Percentiles rank a stretch among this genome's conserved stretches.
These are phyloP conservation scores for Lerista edwardsae DNA, from an alignment of 2,797 vertebrate genomes.

Conservation along the genomic window DNA sequence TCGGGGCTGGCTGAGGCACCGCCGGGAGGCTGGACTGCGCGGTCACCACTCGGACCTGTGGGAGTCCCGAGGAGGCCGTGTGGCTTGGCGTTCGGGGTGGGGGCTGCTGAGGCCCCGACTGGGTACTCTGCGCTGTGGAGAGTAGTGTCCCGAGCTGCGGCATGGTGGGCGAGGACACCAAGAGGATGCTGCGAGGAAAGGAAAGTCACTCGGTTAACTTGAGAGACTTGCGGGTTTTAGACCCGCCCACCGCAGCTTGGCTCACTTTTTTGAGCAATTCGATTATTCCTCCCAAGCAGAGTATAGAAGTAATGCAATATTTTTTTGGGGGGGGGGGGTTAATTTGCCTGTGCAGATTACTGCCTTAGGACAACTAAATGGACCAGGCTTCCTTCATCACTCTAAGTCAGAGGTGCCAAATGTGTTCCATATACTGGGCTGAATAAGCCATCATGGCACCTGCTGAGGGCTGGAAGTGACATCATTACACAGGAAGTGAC, in stretches of 20 bases:
- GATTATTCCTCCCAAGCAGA: too few relatives aligned
- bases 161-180: slow-evolving; percentile 92
- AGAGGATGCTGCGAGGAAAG: slow-evolving; percentile 81
- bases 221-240: background rate
- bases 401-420: too few relatives aligned
- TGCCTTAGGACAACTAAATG: background rate
- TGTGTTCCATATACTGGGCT: too few relatives aligned
- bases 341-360: background rate
- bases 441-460: too few relatives aligned
- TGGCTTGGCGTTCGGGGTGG: slow-evolving; percentile 82
- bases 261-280: too few relatives aligned
- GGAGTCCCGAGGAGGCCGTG: slow-evolving; percentile 81
- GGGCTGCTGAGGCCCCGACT: slow-evolving; percentile 77
- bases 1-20: slow-evolving; percentile 80
- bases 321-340: background rate
- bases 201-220: background rate
- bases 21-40: slow-evolving; percentile 83
- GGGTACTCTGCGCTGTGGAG: slow-evolving; percentile 81
- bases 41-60: slow-evolving; percentile 92
- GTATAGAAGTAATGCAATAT: too few relatives aligned
- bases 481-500: too few relatives aligned
- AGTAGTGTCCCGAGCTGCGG: slow-evolving; percentile 92
- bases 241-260: too few relatives aligned
- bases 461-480: too few relatives aligned
- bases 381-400: background rate